Evolutionary conservation across 2,113 vertebrate genomes (phyloP), one percentile per base, ranked within the genome.

Genomic region (Heterocephalus glaber): DNA sequence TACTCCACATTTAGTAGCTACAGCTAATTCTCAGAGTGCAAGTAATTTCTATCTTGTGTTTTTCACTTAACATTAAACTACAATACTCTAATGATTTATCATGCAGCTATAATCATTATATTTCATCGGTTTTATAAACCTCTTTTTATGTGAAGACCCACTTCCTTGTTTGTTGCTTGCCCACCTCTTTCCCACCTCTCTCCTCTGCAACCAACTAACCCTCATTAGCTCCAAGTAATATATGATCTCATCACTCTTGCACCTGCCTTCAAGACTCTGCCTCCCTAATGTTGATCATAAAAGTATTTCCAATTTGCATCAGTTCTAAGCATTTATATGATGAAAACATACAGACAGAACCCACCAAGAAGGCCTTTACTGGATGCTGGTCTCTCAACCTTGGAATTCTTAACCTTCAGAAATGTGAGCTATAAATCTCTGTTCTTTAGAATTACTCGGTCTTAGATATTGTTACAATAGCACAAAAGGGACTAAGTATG

Each of bases 251-350:
- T 86, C 56, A 89, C 54, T 19, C 47, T 11, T 22, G 33, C 24
- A 84, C 2, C 49, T 76, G 24, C 7, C 58, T 63, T 44, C 13
- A 76, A 52, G 20, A 80, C 28, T 80, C 17, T 1, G 41, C 49
- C 82, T 93, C n/a, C 68, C 54, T 52, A 77, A 35, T 52, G 24
- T 14, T 56, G 52, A 26, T 8, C 22, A 44, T 26, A 76, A 38
- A n/a, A 60, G 28, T 38, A 26, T 68, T 63, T 90, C 49, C 16
- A 77, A 35, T 89, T 56, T 84, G 35, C 41, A 83, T 20, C 41
- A 68, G 70, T n/a, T 83, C 49, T 68, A 80, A 96, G 47, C 41
- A 89, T 89, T 87, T 81, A 70, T 47, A 76, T 83, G 14, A 89
- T 70, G 7, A 77, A 47, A 7, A 66, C 14, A 38, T 20, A 47